These are phyloP conservation scores for Hydractinia symbiolongicarpus DNA, from an alignment of 30 jellyfish, hydroid and myxozoan species.

Conservation along the genomic window DNA sequence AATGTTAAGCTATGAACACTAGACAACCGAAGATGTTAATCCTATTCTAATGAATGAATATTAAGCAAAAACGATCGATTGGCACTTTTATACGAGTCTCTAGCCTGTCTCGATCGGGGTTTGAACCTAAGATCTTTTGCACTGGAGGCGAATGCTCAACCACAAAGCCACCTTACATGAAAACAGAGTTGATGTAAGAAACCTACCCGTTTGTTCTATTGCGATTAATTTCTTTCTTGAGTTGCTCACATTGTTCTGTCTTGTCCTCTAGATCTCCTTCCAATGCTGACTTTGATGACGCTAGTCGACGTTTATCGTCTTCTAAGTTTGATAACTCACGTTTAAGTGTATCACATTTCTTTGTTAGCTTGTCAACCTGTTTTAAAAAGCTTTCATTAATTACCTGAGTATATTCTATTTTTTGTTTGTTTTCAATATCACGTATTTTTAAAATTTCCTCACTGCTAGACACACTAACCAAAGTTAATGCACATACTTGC, in stretches of 20 bases:
- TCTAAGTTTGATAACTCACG: conserved; percentile 18
- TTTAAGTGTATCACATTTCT: conserved; percentile 20
- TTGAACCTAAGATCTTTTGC: too few relatives aligned
- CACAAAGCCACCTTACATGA: background rate
- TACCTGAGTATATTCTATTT: background rate
- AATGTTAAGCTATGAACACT: too few relatives aligned
- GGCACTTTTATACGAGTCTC: too few relatives aligned
- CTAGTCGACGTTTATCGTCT: conserved; percentile 16
- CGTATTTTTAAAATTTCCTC: too few relatives aligned
- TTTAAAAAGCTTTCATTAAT: background rate
- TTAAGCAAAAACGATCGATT: too few relatives aligned
- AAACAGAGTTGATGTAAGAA: background rate
- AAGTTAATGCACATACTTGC: too few relatives aligned
- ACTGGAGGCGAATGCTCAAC: background rate
- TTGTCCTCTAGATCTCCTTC: conserved; percentile 18
- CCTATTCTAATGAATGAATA: too few relatives aligned
- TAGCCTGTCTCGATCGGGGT: too few relatives aligned
- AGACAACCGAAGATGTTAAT: too few relatives aligned
- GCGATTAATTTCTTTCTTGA: conserved; percentile 13
- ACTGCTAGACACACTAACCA: too few relatives aligned
- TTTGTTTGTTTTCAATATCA: too few relatives aligned
- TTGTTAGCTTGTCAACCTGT: conserved; percentile 23
- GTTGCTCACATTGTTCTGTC: conserved; percentile 14
- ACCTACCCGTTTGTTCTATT: conserved; percentile 21
- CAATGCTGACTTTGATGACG: conserved; percentile 7